These are phyloP conservation scores for Lutjanus erythropterus DNA, from an alignment of 2,113 vertebrate genomes.

Conservation along the genomic window DNA sequence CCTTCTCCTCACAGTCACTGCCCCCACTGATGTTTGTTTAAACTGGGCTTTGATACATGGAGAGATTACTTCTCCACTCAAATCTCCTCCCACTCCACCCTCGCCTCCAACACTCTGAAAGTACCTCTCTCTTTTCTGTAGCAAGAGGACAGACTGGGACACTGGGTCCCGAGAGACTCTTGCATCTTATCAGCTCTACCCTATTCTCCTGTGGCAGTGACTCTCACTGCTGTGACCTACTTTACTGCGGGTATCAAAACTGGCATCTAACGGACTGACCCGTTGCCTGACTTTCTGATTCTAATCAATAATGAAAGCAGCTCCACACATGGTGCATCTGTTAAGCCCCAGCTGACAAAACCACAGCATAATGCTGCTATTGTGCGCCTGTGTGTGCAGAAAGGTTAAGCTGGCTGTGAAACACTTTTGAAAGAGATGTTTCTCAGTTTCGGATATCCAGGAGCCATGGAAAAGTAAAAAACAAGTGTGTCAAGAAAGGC, in stretches of 20 bases:
- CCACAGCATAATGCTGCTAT: background rate
- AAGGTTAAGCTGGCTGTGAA: background rate
- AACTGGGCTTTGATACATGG: slow-evolving; percentile 84
- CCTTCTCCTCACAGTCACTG: slow-evolving; percentile 88
- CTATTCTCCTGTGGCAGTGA: slow-evolving; percentile 37
- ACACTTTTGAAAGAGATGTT: too few relatives aligned
- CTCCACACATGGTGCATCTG: background rate
- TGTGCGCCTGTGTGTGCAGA: background rate
- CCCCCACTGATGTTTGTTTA: slow-evolving; percentile 87
- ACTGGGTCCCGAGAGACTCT: slow-evolving; percentile 54
- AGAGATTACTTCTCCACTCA: slow-evolving; percentile 83
- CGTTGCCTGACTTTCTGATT: slow-evolving; percentile 21
- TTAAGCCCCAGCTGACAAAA: background rate
- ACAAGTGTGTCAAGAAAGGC: too few relatives aligned
- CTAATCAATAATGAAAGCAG: background rate
- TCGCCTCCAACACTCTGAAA: slow-evolving; percentile 50
- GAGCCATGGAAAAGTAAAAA: too few relatives aligned
- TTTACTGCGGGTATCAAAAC: slow-evolving; percentile 58
- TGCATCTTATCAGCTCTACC: slow-evolving; percentile 61
- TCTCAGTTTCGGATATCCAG: too few relatives aligned
- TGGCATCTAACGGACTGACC: slow-evolving; percentile 21
- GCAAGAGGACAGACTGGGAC: slow-evolving; percentile 57
- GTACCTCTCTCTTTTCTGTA: slow-evolving; percentile 48
- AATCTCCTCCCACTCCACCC: slow-evolving; percentile 69
- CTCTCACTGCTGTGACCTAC: slow-evolving; percentile 59